Base-by-base conservation (phyloP, 2,113 vertebrate genomes). In the Poeciliopsis prolifica region DNA sequence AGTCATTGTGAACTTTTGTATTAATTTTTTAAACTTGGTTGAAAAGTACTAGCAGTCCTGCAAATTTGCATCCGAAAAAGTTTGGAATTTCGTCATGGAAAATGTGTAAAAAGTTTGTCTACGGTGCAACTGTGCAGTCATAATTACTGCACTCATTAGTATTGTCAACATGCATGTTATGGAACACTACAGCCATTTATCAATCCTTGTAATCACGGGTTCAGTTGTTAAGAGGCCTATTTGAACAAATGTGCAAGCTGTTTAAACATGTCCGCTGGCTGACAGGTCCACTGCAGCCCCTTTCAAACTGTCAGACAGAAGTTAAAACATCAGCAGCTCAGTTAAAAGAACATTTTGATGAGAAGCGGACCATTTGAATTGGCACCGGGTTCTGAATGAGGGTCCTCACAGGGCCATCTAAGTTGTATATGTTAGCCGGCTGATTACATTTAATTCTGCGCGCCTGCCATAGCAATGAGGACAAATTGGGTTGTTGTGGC, bases 371-470 rank as follows among this genome's bases (percentile, higher is more conserved):
- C 63, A 14, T 79, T 54, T 80, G 74, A 82, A 77, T 72, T 78
- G 73, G 81, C 58, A n/a, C 51, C 0, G 86, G 83, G 84, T 84
- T 74, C 66, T 60, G 68, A 67, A 61, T 40, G 82, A 85, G 73
- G 79, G 68, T 29, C 60, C 82, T 80, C 86, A 69, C 71, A 83
- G 79, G 86, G 82, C 76, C 82, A 75, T 86, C 83, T 78, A 84
- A 85, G 87, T 90, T 91, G 89, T 91, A 92, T 90, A 91, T 80
- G 86, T 88, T 89, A 76, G 86, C 84, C 72, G 80, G 67, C 82
- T 91, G 86, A 92, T 90, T 88, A 78, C 80, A 77, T 84, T 90
- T 91, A 88, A 91, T 88, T 82, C 79, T 75, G 72, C 70, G 84
- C 31, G 22, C 84, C 86, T 88, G 84, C 79, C 76, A 35, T n/a